Evolutionary conservation across 2,797 vertebrate genomes (phyloP).

Genomic region (Remorina albescens): DNA sequence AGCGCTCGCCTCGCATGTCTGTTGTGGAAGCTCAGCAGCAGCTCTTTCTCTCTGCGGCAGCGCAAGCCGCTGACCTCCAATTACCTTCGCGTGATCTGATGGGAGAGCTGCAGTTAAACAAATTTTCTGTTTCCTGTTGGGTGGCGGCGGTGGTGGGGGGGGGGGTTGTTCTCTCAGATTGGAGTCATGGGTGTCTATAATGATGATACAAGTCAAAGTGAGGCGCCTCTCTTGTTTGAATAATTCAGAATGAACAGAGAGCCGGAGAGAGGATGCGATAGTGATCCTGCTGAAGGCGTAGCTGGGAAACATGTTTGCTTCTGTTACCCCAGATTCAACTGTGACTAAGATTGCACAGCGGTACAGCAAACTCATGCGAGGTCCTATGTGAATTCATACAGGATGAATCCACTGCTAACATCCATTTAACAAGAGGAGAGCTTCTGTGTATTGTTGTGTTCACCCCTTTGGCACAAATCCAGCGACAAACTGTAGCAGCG

Average conservation of each 20-base stretch:
- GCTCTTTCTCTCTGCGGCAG: slow-evolving; percentile 7
- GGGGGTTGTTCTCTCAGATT: slow-evolving; percentile 22
- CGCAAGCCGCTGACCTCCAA: slow-evolving; percentile 3
- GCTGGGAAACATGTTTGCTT: slow-evolving; percentile 44
- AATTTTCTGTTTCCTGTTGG: slow-evolving; percentile 52
- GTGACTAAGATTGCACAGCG: slow-evolving; percentile 33
- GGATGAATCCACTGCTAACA: slow-evolving; percentile 2
- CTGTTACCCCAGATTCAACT: slow-evolving; percentile 42
- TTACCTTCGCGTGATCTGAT: background rate
- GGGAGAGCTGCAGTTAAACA: slow-evolving; percentile 31
- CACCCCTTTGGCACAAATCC: slow-evolving; percentile 45
- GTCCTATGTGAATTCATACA: too few species aligned
- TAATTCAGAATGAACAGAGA: slow-evolving; percentile 63
- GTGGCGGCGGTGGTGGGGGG: too few species aligned
- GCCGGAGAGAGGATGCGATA: slow-evolving; percentile 57
- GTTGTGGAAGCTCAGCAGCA: slow-evolving; percentile 22
- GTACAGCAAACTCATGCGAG: too few species aligned
- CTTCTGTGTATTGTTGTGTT: slow-evolving; percentile 30
- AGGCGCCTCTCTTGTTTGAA: slow-evolving; percentile 60
- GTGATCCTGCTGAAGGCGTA: slow-evolving; percentile 53
- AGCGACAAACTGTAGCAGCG: slow-evolving; percentile 29
- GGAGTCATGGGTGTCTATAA: slow-evolving; percentile 52
- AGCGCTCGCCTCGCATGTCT: background rate
- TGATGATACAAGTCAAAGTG: slow-evolving; percentile 66
- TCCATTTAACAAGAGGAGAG: slow-evolving; percentile 28